Conservation (phyloP, 2,113 vertebrate genomes). For the Eurypyga helias region DNA sequence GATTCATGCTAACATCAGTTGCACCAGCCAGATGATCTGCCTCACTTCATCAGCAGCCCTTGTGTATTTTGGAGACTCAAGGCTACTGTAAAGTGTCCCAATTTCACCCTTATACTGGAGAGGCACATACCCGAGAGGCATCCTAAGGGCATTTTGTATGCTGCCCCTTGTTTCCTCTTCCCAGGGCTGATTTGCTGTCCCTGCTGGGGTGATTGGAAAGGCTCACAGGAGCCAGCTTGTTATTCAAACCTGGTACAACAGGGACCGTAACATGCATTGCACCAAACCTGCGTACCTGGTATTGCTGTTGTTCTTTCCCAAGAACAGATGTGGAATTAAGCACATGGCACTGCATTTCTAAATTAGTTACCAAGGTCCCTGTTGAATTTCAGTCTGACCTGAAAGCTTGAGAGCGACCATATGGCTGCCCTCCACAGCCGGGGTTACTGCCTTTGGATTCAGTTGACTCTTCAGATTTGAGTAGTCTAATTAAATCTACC, state of each 20-base stretch:
- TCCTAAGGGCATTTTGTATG: background rate
- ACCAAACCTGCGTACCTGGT: background rate
- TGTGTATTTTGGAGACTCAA: background rate
- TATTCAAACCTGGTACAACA: background rate
- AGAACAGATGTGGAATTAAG: background rate
- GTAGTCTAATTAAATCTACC: slow-evolving; percentile 71
- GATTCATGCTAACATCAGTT: background rate
- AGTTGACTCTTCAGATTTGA: slow-evolving; percentile 65
- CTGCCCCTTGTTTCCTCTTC: background rate
- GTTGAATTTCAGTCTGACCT: slow-evolving; percentile 11
- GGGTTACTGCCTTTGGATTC: slow-evolving; percentile 43
- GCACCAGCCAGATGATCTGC: background rate
- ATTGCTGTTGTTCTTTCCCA: background rate
- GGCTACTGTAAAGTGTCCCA: background rate
- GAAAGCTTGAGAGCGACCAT: background rate
- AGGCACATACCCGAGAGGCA: background rate
- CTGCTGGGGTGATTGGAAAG: background rate
- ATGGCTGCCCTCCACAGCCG: background rate
- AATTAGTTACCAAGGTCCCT: background rate
- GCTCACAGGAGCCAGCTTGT: fast-evolving
- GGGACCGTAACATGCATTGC: background rate
- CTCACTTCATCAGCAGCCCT: background rate
- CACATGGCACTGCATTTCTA: background rate
- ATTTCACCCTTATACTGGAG: background rate
- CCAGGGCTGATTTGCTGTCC: background rate